Evolutionary conservation across 1,140 invertebrate genomes (phyloP).

Genomic region (Anoplophora glabripennis): DNA sequence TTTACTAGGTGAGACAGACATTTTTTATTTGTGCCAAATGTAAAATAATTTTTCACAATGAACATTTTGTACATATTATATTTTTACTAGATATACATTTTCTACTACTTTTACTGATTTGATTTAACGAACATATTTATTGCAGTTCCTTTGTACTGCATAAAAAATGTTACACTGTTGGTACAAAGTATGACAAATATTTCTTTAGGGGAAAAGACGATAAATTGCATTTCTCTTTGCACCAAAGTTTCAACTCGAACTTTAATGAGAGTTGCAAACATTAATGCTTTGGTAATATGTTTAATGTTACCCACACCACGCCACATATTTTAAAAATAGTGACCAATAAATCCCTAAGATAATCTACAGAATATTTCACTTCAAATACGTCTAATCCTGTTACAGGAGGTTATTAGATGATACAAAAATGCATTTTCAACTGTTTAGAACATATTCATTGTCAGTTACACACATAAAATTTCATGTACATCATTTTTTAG

Average conservation of each 20-base stretch:
- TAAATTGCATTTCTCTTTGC: too few species aligned
- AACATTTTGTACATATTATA: neutral
- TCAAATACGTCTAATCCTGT: too few species aligned
- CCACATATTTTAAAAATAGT: too few species aligned
- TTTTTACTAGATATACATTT: neutral
- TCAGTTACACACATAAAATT: neutral
- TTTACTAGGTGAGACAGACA: constrained; percentile 25
- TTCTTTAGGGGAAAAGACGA: too few species aligned
- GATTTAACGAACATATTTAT: neutral
- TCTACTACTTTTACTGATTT: neutral
- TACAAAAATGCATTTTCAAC: neutral
- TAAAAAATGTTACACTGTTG: neutral
- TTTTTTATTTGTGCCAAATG: neutral
- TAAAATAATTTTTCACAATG: neutral
- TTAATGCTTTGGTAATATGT: too few species aligned
- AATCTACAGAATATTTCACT: too few species aligned
- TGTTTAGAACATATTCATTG: neutral
- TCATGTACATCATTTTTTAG: neutral
- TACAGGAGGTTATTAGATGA: constrained; percentile 33
- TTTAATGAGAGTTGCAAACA: too few species aligned
- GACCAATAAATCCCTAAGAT: too few species aligned
- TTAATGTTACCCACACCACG: too few species aligned
- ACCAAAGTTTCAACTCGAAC: too few species aligned
- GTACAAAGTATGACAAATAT: too few species aligned
- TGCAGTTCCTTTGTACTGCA: neutral